Percentiles rank a stretch among this genome's conserved stretches.
phyloP scores from a whole-genome alignment of 1,140 invertebrate species.

The Meloidogyne chitwoodi region DNA sequence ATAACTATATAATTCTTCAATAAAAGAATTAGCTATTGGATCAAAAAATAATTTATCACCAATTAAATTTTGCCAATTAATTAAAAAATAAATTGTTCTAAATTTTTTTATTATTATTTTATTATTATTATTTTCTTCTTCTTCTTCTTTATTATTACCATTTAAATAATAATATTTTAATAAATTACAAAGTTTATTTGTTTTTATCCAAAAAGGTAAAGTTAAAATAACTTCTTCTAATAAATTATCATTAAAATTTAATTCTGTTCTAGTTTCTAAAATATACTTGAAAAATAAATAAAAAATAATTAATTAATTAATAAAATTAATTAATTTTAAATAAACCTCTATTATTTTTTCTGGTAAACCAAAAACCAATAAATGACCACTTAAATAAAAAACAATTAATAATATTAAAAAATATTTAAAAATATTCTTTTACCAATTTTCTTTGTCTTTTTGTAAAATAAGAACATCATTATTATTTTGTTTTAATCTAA shows the following conservation, averaged over 20 bases:
- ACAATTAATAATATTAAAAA: background rate
- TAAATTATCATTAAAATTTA: slow-evolving; percentile 67
- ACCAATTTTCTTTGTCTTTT: slow-evolving; percentile 24
- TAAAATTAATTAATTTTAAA: too few species aligned
- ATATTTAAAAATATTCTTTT: too few species aligned
- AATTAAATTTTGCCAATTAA: slow-evolving; percentile 73
- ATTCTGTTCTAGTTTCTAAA: slow-evolving; percentile 70
- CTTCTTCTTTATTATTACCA: slow-evolving; percentile 27
- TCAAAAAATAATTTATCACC: slow-evolving; percentile 74
- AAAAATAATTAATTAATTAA: background rate
- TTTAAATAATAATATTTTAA: slow-evolving; percentile 67
- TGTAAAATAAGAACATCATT: slow-evolving; percentile 79
- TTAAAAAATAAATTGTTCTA: slow-evolving; percentile 75
- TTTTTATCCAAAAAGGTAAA: slow-evolving; percentile 80
- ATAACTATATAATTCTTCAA: slow-evolving; percentile 71
- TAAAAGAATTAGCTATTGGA: slow-evolving; percentile 69
- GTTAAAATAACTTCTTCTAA: slow-evolving; percentile 80
- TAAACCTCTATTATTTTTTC: slow-evolving; percentile 8
- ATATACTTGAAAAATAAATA: background rate
- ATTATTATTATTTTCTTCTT: background rate
- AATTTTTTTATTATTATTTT: slow-evolving; percentile 68
- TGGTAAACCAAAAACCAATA: slow-evolving; percentile 81
- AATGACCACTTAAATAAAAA: slow-evolving; percentile 65
- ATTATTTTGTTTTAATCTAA: slow-evolving; percentile 60
- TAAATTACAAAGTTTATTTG: slow-evolving; percentile 72